Conservation (phyloP, 2,113 vertebrate genomes). For the Xiphias gladius region DNA sequence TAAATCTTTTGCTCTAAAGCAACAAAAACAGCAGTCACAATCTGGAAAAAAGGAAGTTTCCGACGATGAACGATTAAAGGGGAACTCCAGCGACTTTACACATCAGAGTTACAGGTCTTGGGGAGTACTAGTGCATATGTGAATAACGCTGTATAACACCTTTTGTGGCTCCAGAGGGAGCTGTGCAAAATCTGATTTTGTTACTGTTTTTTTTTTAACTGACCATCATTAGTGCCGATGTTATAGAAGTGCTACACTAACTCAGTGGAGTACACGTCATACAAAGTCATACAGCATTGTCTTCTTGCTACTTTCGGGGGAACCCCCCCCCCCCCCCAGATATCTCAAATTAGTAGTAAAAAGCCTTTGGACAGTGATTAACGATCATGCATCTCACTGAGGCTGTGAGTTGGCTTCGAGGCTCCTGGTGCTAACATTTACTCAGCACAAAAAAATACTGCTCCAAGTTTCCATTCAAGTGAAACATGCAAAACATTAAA, state of each 20-base stretch:
- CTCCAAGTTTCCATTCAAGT: conserved; percentile 12
- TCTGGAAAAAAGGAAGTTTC: conserved; percentile 5
- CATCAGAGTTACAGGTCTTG: neutral
- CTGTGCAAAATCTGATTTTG: neutral
- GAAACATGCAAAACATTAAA: neutral
- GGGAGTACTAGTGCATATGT: neutral
- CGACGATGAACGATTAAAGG: neutral
- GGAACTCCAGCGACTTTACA: neutral
- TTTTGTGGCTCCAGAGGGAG: neutral
- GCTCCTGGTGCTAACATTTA: neutral
- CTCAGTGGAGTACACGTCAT: too few species aligned
- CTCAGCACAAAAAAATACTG: neutral
- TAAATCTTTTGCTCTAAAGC: neutral
- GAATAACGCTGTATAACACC: neutral
- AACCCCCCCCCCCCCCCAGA: too few species aligned
- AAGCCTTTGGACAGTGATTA: neutral
- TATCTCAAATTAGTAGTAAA: neutral
- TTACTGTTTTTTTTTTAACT: too few species aligned
- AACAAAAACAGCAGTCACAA: neutral
- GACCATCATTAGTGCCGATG: too few species aligned
- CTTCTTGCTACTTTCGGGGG: too few species aligned
- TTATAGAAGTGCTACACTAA: neutral
- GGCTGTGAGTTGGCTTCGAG: neutral
- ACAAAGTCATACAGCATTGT: too few species aligned
- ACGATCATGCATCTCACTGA: neutral